Conservation (phyloP, 2,797 vertebrate genomes). For the Lacerta viridis region DNA sequence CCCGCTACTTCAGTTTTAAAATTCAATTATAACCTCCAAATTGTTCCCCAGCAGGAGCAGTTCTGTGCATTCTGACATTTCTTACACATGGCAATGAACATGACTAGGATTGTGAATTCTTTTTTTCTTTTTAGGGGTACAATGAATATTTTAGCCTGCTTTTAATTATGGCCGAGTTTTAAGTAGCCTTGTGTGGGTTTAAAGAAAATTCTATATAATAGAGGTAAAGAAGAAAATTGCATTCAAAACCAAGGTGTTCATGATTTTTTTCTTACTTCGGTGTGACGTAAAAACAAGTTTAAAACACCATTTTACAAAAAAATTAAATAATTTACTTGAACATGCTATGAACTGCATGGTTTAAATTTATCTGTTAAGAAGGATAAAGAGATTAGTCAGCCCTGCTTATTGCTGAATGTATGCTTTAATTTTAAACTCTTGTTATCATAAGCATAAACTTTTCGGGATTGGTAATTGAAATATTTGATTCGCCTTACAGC, state of each 20-base stretch:
- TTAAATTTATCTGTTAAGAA: slow-evolving; percentile 16
- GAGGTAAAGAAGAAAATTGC: background rate
- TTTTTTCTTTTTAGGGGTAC: slow-evolving; percentile 6
- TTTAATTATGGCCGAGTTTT: background rate
- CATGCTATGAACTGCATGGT: background rate
- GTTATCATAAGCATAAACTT: slow-evolving; percentile 6
- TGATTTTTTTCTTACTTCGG: background rate
- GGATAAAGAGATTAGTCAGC: slow-evolving; percentile 37
- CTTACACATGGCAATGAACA: background rate
- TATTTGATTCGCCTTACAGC: slow-evolving; percentile 5
- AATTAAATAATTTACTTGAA: background rate
- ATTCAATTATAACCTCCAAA: background rate
- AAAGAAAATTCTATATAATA: background rate
- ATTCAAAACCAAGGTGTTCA: background rate
- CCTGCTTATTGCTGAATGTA: background rate
- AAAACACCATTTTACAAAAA: slow-evolving; percentile 21
- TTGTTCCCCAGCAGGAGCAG: background rate
- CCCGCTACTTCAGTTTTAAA: slow-evolving; percentile 1
- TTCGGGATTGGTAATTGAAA: background rate
- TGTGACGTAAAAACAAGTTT: background rate
- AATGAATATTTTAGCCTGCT: background rate
- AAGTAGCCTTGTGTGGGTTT: background rate
- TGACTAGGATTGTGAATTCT: slow-evolving; percentile 4
- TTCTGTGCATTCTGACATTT: slow-evolving; percentile 10
- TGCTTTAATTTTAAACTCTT: slow-evolving; percentile 34